Evolutionary conservation across 2,888 invertebrate species (phyloP).

Genomic region (Merodon equestris): DNA sequence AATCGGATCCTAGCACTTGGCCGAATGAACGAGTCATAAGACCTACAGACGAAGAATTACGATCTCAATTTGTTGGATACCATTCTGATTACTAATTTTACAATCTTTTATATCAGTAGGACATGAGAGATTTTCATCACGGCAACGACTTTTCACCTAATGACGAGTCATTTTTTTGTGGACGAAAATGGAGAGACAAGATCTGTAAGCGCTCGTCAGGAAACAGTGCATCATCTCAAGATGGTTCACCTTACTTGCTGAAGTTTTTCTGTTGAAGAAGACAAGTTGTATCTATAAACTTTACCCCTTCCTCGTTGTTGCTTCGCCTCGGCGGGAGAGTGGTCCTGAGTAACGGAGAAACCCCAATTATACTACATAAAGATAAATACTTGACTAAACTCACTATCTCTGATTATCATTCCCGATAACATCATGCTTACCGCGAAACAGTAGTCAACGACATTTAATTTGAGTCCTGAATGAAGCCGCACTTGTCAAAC

Average conservation of each 20-base stretch:
- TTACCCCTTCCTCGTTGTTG: neutral
- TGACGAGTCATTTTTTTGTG: too few relatives aligned
- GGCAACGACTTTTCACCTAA: neutral
- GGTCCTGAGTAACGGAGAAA: neutral
- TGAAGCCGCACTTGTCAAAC: too few relatives aligned
- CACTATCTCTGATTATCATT: neutral
- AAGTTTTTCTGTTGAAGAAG: neutral
- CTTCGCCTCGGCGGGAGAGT: neutral
- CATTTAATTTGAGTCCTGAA: too few relatives aligned
- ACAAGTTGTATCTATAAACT: neutral
- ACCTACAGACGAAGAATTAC: neutral
- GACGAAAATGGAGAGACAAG: neutral
- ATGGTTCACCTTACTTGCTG: neutral
- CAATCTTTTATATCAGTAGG: neutral
- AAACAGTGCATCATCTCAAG: neutral
- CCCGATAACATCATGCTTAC: conserved; percentile 1
- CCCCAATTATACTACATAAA: neutral
- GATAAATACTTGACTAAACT: neutral
- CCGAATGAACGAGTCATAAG: neutral
- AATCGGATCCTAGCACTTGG: neutral
- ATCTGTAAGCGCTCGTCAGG: neutral
- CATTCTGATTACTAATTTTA: too few relatives aligned
- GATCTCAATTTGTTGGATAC: neutral
- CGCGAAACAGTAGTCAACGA: conserved; percentile 6
- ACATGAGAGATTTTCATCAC: neutral